These are phyloP conservation scores for Gnatocerus cornutus DNA, from an alignment of 2,888 invertebrate genomes.

Conservation along the genomic window DNA sequence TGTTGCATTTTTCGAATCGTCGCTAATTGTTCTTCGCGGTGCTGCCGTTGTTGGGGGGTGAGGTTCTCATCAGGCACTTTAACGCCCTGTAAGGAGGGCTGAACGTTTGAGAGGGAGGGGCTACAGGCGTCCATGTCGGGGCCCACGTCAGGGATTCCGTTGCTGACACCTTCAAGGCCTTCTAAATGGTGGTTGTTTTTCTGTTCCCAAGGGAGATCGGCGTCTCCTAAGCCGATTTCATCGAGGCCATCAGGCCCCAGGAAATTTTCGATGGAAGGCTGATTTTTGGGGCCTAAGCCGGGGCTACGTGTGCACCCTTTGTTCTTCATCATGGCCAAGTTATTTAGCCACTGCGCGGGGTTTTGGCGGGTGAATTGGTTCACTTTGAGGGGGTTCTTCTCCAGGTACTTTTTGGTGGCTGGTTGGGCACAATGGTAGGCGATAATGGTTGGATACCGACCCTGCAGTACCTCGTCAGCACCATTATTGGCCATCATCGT, in stretches of 20 bases:
- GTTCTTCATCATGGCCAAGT: constrained; percentile 83
- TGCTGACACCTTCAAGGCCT: constrained; percentile 68
- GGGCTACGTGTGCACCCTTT: constrained; percentile 77
- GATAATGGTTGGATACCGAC: constrained; percentile 93
- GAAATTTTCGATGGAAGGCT: constrained; percentile 68
- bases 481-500: constrained; percentile 95
- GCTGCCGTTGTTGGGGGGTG: constrained; percentile 95
- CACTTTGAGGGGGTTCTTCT: constrained; percentile 94
- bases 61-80: constrained; percentile 97
- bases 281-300: constrained; percentile 70
- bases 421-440: constrained; percentile 97
- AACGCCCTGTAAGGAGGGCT: constrained; percentile 81
- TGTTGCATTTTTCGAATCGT: constrained; percentile 94
- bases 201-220: constrained; percentile 73
- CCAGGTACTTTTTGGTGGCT: constrained; percentile 94
- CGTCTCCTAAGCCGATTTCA: constrained; percentile 69
- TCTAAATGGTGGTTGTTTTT: constrained; percentile 69
- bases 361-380: constrained; percentile 90
- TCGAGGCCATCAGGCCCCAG: constrained; percentile 70
- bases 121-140: constrained; percentile 72
- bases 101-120: constrained; percentile 73
- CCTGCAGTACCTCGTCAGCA: constrained; percentile 92
- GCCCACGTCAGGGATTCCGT: constrained; percentile 69
- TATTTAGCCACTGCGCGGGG: constrained; percentile 86
- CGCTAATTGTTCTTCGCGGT: constrained; percentile 94